A percentile compares a stretch with the other conserved stretches of the same genome.
These are phyloP conservation scores for Choloepus didactylus DNA, from an alignment of 2,797 vertebrate genomes.

Conservation along the genomic window DNA sequence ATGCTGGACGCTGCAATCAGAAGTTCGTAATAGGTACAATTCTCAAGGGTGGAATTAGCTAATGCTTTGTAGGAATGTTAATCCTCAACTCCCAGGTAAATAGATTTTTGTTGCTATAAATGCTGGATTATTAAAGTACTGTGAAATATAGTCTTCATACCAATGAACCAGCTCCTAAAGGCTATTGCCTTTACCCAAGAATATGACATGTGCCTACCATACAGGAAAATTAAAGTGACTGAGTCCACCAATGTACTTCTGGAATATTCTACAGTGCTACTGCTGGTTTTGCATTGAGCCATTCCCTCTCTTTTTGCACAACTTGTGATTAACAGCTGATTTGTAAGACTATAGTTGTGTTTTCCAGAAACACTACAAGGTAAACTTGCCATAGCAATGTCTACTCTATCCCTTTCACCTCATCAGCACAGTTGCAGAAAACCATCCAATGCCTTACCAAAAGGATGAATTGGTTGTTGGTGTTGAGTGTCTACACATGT, in stretches of 20 bases:
- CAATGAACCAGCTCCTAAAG: not conserved
- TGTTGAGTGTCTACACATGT: not conserved
- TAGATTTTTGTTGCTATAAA: not conserved
- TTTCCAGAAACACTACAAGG: not conserved
- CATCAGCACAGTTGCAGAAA: not conserved
- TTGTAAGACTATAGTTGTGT: not conserved
- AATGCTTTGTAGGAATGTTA: slow-evolving; percentile 48
- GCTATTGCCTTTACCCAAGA: not conserved
- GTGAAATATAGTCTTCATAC: not conserved
- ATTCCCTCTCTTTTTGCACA: not conserved
- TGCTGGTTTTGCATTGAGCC: not conserved
- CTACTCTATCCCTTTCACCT: not conserved
- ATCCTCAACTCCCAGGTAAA: slow-evolving; percentile 8
- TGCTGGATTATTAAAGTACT: slow-evolving; percentile 45
- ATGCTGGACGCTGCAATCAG: not conserved
- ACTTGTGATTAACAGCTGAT: not conserved
- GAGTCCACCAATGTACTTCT: not conserved
- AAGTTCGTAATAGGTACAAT: slow-evolving; percentile 13
- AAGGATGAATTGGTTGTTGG: not conserved
- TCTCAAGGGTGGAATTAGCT: not conserved
- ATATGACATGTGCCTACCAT: not conserved
- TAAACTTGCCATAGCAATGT: not conserved
- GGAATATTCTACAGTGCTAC: not conserved
- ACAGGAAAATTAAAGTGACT: not conserved
- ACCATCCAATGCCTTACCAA: not conserved